These are phyloP conservation scores for Pomacea canaliculata DNA, from an alignment of 2,888 invertebrate species.

Conservation along the genomic window DNA sequence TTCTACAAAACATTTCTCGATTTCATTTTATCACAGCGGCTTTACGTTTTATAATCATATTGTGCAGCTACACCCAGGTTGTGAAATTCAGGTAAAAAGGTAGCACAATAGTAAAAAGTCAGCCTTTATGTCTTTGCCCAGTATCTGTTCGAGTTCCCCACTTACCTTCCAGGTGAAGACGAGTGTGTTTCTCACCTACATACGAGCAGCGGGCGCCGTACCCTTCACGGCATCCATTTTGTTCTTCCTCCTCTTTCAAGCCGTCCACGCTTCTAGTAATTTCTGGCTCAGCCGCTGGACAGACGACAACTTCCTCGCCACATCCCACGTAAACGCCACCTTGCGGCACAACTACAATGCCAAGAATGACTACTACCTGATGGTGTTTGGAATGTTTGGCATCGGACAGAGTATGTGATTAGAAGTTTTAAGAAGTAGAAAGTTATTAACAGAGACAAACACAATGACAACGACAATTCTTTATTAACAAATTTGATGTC, in stretches of 20 bases:
- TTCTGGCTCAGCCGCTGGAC: conserved; percentile 68
- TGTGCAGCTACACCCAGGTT: no score
- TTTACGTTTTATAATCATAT: no score
- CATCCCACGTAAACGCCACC: neutral
- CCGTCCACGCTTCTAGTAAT: conserved; percentile 53
- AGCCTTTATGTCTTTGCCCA: neutral
- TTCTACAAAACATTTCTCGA: no score
- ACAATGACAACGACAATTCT: no score
- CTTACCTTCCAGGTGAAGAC: conserved; percentile 54
- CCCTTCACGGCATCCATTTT: conserved; percentile 20
- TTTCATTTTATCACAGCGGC: rapidly evolving
- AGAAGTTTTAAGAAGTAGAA: no score
- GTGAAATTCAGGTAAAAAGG: no score
- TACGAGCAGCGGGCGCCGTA: conserved; percentile 46
- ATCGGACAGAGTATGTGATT: conserved; percentile 21
- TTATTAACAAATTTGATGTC: no score
- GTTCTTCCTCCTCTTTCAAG: conserved; percentile 50
- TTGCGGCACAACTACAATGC: neutral
- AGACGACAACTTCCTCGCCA: conserved; percentile 49
- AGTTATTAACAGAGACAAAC: no score
- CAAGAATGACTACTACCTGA: conserved; percentile 23
- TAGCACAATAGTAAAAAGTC: no score
- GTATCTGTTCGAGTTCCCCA: no score
- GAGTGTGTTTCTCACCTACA: conserved; percentile 60
- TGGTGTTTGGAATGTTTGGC: conserved; percentile 28